Evolutionary conservation across 2,797 vertebrate genomes (phyloP), one percentile per base, ranked within the genome.

Genomic region (Agapornis canus): DNA sequence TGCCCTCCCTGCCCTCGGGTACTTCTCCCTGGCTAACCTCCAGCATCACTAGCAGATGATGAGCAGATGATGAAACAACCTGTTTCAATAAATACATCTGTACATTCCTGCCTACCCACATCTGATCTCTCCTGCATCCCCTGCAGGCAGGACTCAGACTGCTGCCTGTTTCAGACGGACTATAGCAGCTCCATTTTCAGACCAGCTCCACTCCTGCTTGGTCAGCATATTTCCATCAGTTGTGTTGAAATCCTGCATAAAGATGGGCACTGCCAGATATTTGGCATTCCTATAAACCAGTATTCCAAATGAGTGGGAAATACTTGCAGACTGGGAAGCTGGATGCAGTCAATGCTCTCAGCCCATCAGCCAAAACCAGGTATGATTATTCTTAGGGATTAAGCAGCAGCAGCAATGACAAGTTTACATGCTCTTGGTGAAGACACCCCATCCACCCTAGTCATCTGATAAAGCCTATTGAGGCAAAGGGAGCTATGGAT

Each of bases 231-330:
- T 90, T 54, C 60, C 72, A 82, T 65, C 1, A 1, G 21, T 45
- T 5, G 13, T 45, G 43, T 92, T 68, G 70, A 73, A 93, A 93
- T 70, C 81, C 68, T 23, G 54, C 61, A 13, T 3, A 29, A 85
- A 57, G 52, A 60, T 29, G 37, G 61, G 31, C 51, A 70, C 19
- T 40, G 35, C 32, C 65, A 73, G 64, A 52, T 81, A 19, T 23
- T 29, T 70, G 68, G 37, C 86, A 92, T 80, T 89, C 75, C 89
- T 5, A 9, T 86, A 64, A 90, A 77, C 18, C 88, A 56, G 49
- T 54, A 68, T 83, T 64, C 60, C 40, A 60, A 48, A 45, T 25
- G 19, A 70, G 59, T 4, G 76, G 70, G 86, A 80, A 66, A 40
- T 2, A 26, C 43, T 27, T 49, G 49, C 42, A 88, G 48, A 81